Percentiles rank a stretch among this genome's conserved stretches.
phyloP scores from a whole-genome alignment of 1,140 invertebrate genomes.

The Pachypsylla venusta region DNA sequence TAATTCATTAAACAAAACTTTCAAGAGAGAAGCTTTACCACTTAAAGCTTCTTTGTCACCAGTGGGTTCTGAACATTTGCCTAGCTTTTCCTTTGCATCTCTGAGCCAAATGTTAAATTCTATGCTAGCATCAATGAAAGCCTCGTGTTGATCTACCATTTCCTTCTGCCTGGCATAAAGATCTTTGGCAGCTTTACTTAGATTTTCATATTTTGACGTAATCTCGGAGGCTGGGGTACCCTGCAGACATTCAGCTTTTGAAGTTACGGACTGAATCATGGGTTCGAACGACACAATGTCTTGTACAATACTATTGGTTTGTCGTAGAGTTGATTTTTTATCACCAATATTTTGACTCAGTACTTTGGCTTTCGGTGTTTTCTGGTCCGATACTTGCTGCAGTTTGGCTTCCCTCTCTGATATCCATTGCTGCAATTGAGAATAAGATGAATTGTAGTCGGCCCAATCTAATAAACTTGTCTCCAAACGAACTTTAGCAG shows the following conservation, averaged over 20 bases:
- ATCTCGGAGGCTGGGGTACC: constrained; percentile 75
- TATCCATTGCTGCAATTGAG: constrained; percentile 88
- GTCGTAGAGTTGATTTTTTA: constrained; percentile 71
- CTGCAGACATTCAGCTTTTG: constrained; percentile 75
- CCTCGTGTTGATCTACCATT: constrained; percentile 76
- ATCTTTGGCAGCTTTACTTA: constrained; percentile 68
- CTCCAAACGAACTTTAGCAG: constrained; percentile 80
- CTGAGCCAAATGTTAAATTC: constrained; percentile 86
- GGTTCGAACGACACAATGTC: constrained; percentile 89
- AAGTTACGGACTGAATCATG: constrained; percentile 84
- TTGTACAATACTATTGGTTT: constrained; percentile 84
- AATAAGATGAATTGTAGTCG: constrained; percentile 84
- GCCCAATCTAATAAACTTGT: constrained; percentile 85
- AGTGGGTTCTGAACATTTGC: constrained; percentile 83
- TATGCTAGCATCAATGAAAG: constrained; percentile 75
- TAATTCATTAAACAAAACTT: constrained; percentile 60
- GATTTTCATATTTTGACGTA: constrained; percentile 72
- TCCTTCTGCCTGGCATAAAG: constrained; percentile 66
- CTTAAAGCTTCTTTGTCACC: constrained; percentile 81
- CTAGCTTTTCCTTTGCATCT: constrained; percentile 71
- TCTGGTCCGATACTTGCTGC: constrained; percentile 81
- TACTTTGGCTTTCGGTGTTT: constrained; percentile 25
- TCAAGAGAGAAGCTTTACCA: constrained; percentile 54
- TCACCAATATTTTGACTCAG: constrained; percentile 49
- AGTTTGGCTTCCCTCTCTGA: constrained; percentile 82